These are phyloP conservation scores for Proisotoma minuta DNA, from an alignment of 2,888 invertebrate genomes.

Conservation along the genomic window DNA sequence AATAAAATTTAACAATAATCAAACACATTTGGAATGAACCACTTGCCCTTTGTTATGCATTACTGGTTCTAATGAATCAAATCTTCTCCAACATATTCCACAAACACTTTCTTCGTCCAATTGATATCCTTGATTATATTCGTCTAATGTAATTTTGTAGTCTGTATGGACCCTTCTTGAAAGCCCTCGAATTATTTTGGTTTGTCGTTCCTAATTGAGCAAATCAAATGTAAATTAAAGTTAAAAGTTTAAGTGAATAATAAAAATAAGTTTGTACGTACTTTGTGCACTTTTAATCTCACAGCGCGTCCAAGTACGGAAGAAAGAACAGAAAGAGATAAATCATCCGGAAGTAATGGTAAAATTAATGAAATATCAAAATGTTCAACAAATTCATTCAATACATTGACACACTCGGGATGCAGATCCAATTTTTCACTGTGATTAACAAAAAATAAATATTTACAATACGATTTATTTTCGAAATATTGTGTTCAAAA, in stretches of 20 bases:
- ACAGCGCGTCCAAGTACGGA: conserved; percentile 52
- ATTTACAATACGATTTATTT: not conserved
- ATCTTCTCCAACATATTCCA: conserved; percentile 34
- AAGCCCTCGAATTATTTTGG: conserved; percentile 31
- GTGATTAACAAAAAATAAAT: not conserved
- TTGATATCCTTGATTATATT: conserved; percentile 39
- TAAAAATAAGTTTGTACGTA: no score
- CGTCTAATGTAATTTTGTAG: conserved; percentile 29
- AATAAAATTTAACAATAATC: conserved; percentile 3
- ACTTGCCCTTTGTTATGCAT: conserved; percentile 38
- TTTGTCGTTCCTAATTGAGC: conserved; percentile 30
- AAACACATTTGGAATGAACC: conserved; percentile 41
- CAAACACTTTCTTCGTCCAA: conserved; percentile 43
- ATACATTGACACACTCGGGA: conserved; percentile 51
- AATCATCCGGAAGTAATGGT: conserved; percentile 52
- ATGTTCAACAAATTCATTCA: conserved; percentile 53
- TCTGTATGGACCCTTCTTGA: conserved; percentile 30
- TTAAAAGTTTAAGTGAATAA: not conserved
- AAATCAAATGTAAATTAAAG: not conserved
- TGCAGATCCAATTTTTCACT: conserved; percentile 45
- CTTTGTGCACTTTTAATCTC: conserved; percentile 51
- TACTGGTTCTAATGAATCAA: conserved; percentile 40
- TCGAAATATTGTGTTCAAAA: not conserved
- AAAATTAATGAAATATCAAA: conserved; percentile 52
- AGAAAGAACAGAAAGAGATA: conserved; percentile 53